Evolutionary conservation across 2,113 vertebrate species (phyloP), one percentile per base, ranked within the genome.

Genomic region (Corvus cornix): DNA sequence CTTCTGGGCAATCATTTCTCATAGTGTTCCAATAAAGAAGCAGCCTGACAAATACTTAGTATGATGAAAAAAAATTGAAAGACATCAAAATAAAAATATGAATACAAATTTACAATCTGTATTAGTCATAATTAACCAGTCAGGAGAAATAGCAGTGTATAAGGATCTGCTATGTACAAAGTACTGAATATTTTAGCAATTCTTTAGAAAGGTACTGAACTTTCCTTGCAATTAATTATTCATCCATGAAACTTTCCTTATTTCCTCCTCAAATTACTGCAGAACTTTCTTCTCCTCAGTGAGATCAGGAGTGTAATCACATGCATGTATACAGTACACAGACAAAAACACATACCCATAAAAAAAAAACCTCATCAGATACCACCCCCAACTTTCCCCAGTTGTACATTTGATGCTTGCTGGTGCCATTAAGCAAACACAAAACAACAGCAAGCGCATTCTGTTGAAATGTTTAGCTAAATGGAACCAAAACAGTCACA

Each of bases 401-500:
- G 97, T 96, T 94, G 96, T 97, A 92, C 95, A 96, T 96, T 96
- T 94, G 95, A 97, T 95, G 90, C 91, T 96, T 97, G 83, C 92
- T 96, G 96, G 94, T 97, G 95, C 96, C 96, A 97, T 97, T 97
- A 97, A 97, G 96, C 95, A 97, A 98, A 97, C 95, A 98, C 97
- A 97, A 98, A 97, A 98, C 96, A 98, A 97, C 96, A 98, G 97
- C 94, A 97, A 97, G 96, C 31, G 74, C 97, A 96, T 98, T 97
- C 97, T 98, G 97, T 97, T 96, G 97, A 98, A 98, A 98, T 98
- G 98, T 98, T 98, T 98, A 98, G 97, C 98, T 98, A 98, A 98
- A 98, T 98, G 98, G 97, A 98, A 98, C 98, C 96, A 98, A 98
- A 98, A 98, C 98, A 98, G 98, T 98, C 98, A 98, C 98, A 98